phyloP scores from a whole-genome alignment of 2,113 vertebrate genomes.

The Pituophis catenifer region DNA sequence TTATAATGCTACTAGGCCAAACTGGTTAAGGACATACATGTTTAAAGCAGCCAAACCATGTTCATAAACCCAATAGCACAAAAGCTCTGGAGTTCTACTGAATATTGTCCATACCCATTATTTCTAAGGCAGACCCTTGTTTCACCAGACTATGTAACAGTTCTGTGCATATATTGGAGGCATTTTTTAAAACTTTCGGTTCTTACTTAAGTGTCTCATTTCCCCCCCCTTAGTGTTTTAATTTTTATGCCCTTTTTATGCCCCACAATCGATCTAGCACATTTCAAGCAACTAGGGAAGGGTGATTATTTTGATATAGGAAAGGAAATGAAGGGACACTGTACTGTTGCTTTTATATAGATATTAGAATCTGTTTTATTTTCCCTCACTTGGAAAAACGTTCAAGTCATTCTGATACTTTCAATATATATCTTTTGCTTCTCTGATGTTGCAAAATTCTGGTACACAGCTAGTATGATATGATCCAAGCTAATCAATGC shows the following conservation, averaged over 20 bases:
- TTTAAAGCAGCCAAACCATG: neutral
- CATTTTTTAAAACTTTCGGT: neutral
- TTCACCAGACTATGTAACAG: constrained; percentile 28
- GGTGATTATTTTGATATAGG: neutral
- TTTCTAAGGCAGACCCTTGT: neutral
- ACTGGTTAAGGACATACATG: neutral
- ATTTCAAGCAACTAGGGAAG: neutral
- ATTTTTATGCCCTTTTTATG: neutral
- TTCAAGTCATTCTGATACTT: too few relatives aligned
- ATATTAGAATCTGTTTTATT: neutral
- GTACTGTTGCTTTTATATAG: neutral
- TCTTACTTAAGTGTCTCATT: neutral
- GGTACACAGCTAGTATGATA: too few relatives aligned
- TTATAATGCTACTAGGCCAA: neutral
- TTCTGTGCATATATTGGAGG: neutral
- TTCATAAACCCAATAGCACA: neutral
- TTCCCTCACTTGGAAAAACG: too few relatives aligned
- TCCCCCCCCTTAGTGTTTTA: neutral
- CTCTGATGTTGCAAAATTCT: neutral
- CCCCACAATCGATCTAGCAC: neutral
- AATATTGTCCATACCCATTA: constrained; percentile 7
- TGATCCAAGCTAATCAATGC: too few relatives aligned
- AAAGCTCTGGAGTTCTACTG: constrained; percentile 24
- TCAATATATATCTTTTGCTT: neutral
- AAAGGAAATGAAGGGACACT: neutral